Base-by-base conservation (phyloP, 2,888 invertebrate species). In the Tiphia femorata region DNA sequence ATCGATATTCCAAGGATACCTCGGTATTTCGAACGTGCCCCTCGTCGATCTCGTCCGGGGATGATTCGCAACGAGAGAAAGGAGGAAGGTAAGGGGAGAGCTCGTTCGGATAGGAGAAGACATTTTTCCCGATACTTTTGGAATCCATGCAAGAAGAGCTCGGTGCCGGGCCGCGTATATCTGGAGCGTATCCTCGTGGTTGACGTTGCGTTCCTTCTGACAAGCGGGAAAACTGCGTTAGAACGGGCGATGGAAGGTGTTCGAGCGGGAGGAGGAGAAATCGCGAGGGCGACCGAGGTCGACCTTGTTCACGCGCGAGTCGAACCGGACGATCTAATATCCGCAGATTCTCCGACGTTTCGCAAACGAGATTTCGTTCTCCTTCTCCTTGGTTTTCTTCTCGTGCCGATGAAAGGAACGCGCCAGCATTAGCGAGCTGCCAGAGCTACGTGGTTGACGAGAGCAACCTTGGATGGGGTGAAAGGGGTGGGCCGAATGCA, bases 131-230 rank as follows among this genome's bases (percentile, higher is more conserved):
- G n/a, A n/a, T n/a, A n/a, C n/a, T n/a, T n/a, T n/a, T n/a, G n/a
- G n/a, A n/a, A n/a, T n/a, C n/a, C n/a, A n/a, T n/a, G n/a, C n/a
- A n/a, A n/a, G n/a, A n/a, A n/a, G n/a, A n/a, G n/a, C n/a, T n/a
- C n/a, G n/a, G n/a, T n/a, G n/a, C n/a, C n/a, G n/a, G n/a, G n/a
- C n/a, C n/a, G n/a, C n/a, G n/a, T n/a, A n/a, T n/a, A n/a, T n/a
- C n/a, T n/a, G n/a, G n/a, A n/a, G n/a, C n/a, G n/a, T n/a, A n/a
- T n/a, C n/a, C n/a, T n/a, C n/a, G n/a, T n/a, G n/a, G n/a, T n/a
- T n/a, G n/a, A n/a, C 53, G 52, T 49, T 40, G 41, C 58, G 20
- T 23, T 10, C 20, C 14, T 43, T 29, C 19, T 8, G 37, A 16
- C 37, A 3, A 6, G 1, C 2, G 37, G 2, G 16, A n/a, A 27